Conservation (phyloP, 2,113 vertebrate genomes). For the Micronisus gabar region DNA sequence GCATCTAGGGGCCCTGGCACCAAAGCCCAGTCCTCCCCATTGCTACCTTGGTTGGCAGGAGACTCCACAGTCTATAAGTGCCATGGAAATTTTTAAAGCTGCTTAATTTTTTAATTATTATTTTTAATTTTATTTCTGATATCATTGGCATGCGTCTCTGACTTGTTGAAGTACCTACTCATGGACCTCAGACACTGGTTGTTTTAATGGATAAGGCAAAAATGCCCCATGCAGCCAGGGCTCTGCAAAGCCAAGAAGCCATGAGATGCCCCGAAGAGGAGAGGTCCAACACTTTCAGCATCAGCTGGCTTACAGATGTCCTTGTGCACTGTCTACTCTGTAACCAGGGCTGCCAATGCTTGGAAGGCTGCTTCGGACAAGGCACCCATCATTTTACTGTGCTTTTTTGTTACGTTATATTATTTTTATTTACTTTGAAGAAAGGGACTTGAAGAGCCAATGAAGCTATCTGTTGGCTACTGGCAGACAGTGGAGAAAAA, state of each 20-base stretch:
- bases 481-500: neutral
- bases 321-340: fast-evolving
- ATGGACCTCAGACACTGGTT: neutral
- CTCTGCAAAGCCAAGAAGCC: neutral
- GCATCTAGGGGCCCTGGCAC: neutral
- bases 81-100: neutral
- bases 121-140: neutral
- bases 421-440: neutral
- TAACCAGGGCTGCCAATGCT: neutral
- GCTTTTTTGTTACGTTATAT: neutral
- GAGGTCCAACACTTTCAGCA: fast-evolving
- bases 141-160: neutral
- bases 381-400: neutral
- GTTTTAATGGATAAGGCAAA: neutral
- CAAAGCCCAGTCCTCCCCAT: neutral
- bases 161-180: neutral
- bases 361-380: neutral
- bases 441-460: neutral
- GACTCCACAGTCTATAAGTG: neutral
- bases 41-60: neutral
- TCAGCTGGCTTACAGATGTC: neutral
- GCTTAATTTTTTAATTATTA: neutral
- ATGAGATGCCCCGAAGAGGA: neutral
- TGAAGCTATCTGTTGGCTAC: neutral
- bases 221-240: fast-evolving